A percentile compares a stretch with the other conserved stretches of the same genome.
phyloP scores from a whole-genome alignment of 2,113 vertebrate species.

The Cichladusa arquata region DNA sequence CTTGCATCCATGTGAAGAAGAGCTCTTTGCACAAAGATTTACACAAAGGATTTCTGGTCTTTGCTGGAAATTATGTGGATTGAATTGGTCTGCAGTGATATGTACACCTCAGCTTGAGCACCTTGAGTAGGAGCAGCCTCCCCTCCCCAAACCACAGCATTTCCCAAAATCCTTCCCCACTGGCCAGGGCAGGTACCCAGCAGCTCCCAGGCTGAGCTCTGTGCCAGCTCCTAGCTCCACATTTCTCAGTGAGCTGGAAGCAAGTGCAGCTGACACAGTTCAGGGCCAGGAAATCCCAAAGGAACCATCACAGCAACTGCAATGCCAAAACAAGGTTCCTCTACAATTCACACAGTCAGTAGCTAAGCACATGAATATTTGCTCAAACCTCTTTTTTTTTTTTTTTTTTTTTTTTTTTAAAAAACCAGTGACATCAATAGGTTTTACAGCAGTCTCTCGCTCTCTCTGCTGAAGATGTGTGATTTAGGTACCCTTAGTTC shows the following conservation, averaged over 20 bases:
- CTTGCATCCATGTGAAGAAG: background rate
- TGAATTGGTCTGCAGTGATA: background rate
- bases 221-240: background rate
- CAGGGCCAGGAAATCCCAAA: background rate
- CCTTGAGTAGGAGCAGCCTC: background rate
- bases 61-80: background rate
- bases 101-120: background rate
- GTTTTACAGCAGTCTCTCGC: background rate
- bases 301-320: background rate
- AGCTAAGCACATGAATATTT: background rate
- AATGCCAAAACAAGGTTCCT: background rate
- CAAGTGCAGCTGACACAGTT: background rate
- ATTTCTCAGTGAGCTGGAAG: background rate
- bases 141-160: background rate
- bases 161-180: background rate
- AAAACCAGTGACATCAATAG: background rate
- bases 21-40: background rate
- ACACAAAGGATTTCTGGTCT: background rate
- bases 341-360: background rate
- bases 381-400: background rate
- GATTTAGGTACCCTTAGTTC: background rate
- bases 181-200: background rate
- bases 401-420: background rate
- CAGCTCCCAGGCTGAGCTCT: background rate
- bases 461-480: background rate